Percentiles rank a stretch among this genome's conserved stretches.
These are phyloP conservation scores for Carduelis carduelis DNA, from an alignment of 2,797 vertebrate species.

Conservation along the genomic window DNA sequence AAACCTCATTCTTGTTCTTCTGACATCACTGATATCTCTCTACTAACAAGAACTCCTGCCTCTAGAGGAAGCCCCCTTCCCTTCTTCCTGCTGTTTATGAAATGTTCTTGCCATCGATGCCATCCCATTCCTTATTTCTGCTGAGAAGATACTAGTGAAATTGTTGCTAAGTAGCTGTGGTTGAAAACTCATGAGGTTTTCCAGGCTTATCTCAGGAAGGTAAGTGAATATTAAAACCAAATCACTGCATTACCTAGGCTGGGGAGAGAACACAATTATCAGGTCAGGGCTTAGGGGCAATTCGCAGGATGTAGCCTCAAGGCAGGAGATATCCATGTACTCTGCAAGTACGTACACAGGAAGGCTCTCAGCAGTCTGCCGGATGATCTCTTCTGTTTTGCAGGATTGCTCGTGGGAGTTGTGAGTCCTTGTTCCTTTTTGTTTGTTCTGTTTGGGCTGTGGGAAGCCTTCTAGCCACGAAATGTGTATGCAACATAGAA, in stretches of 20 bases:
- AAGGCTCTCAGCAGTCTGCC: background rate
- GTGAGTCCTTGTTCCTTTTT: background rate
- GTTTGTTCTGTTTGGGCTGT: background rate
- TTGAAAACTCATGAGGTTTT: background rate
- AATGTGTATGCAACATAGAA: background rate
- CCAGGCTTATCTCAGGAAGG: background rate
- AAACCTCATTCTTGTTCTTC: background rate
- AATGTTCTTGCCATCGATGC: background rate
- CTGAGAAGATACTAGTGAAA: background rate
- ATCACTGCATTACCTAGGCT: background rate
- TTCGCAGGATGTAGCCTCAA: background rate
- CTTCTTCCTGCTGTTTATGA: background rate
- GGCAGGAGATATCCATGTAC: background rate
- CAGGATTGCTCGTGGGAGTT: background rate
- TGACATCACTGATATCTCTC: background rate
- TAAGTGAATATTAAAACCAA: background rate
- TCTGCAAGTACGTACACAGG: background rate
- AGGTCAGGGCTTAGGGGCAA: background rate
- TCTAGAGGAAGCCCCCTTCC: background rate
- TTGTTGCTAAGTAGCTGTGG: background rate
- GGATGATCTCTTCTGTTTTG: background rate
- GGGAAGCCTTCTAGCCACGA: background rate
- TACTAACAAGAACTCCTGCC: background rate
- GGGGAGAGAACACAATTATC: background rate
- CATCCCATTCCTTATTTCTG: background rate